A percentile compares a stretch with the other conserved stretches of the same genome.
Conservation (phyloP, 2,888 invertebrate genomes). For the Aethes cnicana region DNA sequence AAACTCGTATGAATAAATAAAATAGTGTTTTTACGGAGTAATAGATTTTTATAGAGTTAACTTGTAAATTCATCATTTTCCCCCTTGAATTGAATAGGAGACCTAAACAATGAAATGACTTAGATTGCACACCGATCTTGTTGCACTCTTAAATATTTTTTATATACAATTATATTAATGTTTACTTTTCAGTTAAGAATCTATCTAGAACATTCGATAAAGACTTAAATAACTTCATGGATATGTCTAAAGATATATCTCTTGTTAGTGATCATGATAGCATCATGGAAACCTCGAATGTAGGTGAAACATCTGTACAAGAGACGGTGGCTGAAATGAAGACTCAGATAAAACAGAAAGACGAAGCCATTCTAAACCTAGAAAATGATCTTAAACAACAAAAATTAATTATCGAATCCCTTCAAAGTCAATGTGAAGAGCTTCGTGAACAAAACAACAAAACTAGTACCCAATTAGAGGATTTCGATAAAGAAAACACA, state of each 20-base stretch:
- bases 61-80: no score
- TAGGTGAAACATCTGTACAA: constrained; percentile 41
- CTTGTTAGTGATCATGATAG: constrained; percentile 62
- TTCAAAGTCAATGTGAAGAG: constrained; percentile 55
- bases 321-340: constrained; percentile 47
- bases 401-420: constrained; percentile 49
- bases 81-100: no score
- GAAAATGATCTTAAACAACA: constrained; percentile 52
- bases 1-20: no score
- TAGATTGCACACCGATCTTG: no score
- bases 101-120: no score
- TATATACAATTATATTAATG: constrained; percentile 24
- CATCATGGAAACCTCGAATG: constrained; percentile 45
- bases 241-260: constrained; percentile 63
- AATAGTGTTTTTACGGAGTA: no score
- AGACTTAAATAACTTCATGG: constrained; percentile 53
- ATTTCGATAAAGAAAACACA: constrained; percentile 55
- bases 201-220: constrained; percentile 43
- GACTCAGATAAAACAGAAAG: constrained; percentile 50
- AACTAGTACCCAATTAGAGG: constrained; percentile 49
- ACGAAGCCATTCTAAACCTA: constrained; percentile 52
- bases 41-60: no score
- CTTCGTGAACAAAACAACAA: constrained; percentile 47
- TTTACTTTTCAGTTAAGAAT: constrained; percentile 44
- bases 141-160: background rate